These are phyloP conservation scores for Venustaconcha ellipsiformis DNA, from an alignment of 1,140 invertebrate genomes.

Conservation along the genomic window DNA sequence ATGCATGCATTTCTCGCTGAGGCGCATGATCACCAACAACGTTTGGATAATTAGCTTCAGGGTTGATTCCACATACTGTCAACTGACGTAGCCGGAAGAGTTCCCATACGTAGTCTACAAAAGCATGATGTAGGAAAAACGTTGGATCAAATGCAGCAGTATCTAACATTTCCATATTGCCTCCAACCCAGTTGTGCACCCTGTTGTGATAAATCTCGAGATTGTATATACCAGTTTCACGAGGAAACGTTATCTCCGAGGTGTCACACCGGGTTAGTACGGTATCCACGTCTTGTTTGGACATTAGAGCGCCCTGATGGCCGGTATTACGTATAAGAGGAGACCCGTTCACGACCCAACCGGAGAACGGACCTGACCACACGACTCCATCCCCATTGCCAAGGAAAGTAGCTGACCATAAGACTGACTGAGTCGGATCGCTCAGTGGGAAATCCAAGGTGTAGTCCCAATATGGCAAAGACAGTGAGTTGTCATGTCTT, in stretches of 20 bases:
- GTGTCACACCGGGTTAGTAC: neutral
- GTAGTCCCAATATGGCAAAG: conserved; percentile 66
- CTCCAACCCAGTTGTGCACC: conserved; percentile 51
- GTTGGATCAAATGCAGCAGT: conserved; percentile 63
- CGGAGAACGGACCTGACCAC: conserved; percentile 59
- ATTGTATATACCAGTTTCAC: conserved; percentile 6
- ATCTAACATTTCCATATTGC: conserved; percentile 40
- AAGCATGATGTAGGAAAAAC: conserved; percentile 67
- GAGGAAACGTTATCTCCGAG: neutral
- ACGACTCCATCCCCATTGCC: conserved; percentile 67
- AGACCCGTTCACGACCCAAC: conserved; percentile 19
- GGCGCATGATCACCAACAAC: conserved; percentile 1
- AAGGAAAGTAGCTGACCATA: conserved; percentile 60
- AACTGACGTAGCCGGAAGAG: conserved; percentile 32
- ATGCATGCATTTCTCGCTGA: conserved; percentile 9
- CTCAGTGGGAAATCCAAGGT: conserved; percentile 58
- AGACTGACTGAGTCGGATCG: conserved; percentile 57
- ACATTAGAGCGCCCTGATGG: neutral
- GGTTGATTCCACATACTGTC: conserved; percentile 6
- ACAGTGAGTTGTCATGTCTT: conserved; percentile 33
- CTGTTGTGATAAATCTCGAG: conserved; percentile 45
- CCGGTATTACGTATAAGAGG: neutral
- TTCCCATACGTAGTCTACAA: conserved; percentile 61
- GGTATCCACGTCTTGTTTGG: neutral
- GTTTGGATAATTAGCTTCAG: conserved; percentile 14